Base-by-base conservation (phyloP, 2,113 vertebrate species). In the Diglossa brunneiventris region DNA sequence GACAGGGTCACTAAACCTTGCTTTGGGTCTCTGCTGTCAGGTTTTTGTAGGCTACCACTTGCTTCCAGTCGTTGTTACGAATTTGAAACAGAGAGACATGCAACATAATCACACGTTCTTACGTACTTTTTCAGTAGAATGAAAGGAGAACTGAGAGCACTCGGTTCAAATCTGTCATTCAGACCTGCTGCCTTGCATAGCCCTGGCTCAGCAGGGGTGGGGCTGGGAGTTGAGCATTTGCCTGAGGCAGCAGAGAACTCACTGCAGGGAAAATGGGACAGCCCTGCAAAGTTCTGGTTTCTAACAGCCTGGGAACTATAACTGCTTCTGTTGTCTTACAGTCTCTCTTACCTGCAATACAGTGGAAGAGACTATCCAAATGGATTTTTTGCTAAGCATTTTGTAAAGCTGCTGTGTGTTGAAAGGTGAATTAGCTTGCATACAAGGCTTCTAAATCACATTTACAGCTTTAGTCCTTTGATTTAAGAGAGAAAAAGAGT, bases 401-500 rank as follows among this genome's bases (percentile, higher is more conserved):
- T 94, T 78, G 23, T 90, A 59, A 77, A 87, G 44, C 52, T 78
- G 33, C 44, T 90, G 5, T 50, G 8, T 70, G 24, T 53, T 85
- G 46, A 31, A 83, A 68, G 42, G 52, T 88, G 56, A 64, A 41
- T 68, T 90, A 67, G 13, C 85, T 75, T 90, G 58, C 31, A n/a
- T 27, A 62, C 27, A 76, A 27, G 39, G 26, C 39, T 93, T 56
- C 72, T 70, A 59, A 79, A 81, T 76, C 28, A 46, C 14, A 21
- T 52, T 44, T 87, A 16, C 56, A 67, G 8, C 69, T 79, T 91
- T 47, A 78, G 49, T 87, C 24, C 39, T 72, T 86, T 64, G 35
- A 39, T 41, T 95, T 94, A 21, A 78, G 56, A 83, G 59, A 80
- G 46, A 37, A 86, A 41, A 75, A 70, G 31, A 79, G 39, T 63